These are phyloP conservation scores for Lagorchestes hirsutus DNA, from an alignment of 2,797 vertebrate genomes.

Conservation along the genomic window DNA sequence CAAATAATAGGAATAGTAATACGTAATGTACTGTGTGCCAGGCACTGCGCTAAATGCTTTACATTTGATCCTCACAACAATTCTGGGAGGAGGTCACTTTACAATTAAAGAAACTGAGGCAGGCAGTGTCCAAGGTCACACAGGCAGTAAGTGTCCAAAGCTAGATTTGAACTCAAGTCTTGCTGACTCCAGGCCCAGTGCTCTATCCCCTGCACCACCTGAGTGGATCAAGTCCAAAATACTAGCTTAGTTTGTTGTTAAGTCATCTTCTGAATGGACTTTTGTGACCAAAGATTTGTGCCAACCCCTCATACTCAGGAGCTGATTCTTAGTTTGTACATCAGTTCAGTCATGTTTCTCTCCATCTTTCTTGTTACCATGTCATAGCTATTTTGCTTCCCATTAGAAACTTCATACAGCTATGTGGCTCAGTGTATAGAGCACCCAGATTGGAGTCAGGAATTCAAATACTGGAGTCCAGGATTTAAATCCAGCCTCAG, in stretches of 20 bases:
- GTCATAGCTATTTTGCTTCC: slow-evolving; percentile 18
- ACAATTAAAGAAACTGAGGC: background rate
- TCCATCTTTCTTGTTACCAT: slow-evolving; percentile 23
- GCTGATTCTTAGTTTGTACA: slow-evolving; percentile 59
- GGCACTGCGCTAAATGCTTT: background rate
- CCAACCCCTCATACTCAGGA: slow-evolving; percentile 36
- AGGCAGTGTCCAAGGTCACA: background rate
- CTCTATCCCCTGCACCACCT: too few species aligned
- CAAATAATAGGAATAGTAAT: background rate
- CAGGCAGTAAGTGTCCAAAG: background rate
- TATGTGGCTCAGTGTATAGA: background rate
- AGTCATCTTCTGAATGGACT: slow-evolving; percentile 47
- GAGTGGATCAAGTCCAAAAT: slow-evolving; percentile 2
- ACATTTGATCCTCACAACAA: background rate
- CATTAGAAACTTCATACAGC: slow-evolving; percentile 47
- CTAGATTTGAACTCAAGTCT: too few species aligned
- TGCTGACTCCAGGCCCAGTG: too few species aligned
- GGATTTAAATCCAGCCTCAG: background rate
- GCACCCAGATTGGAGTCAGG: background rate
- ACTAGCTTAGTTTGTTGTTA: background rate
- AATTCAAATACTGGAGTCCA: background rate
- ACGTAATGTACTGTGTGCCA: background rate
- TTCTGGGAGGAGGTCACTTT: background rate
- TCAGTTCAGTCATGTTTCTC: slow-evolving; percentile 35
- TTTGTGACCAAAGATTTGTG: slow-evolving; percentile 4